Evolutionary conservation across 2,113 vertebrate genomes (phyloP).

Genomic region (Nycticorax nycticorax): DNA sequence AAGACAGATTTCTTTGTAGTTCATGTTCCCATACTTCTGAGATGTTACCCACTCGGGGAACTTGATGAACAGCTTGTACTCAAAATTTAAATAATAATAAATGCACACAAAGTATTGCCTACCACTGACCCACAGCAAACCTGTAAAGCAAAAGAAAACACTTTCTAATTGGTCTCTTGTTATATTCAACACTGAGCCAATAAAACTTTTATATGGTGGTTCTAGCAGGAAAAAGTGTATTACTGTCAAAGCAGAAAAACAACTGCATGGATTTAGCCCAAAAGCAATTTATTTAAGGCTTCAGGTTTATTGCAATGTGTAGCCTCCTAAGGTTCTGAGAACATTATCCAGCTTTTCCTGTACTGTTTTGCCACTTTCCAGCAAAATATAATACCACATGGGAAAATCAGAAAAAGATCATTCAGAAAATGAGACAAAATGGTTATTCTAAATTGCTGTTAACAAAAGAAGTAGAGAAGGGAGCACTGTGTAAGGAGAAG

Average conservation of each 20-base stretch:
- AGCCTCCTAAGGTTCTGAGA: background rate
- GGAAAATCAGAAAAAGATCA: background rate
- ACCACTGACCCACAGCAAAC: background rate
- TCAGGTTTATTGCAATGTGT: background rate
- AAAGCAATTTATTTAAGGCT: background rate
- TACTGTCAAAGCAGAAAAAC: background rate
- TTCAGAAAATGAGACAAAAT: background rate
- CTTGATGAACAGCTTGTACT: background rate
- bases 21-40: background rate
- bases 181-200: background rate
- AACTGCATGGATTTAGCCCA: background rate
- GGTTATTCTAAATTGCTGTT: background rate
- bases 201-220: background rate
- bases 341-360: background rate
- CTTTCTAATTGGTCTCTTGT: background rate
- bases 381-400: background rate
- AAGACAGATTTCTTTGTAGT: background rate
- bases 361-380: background rate
- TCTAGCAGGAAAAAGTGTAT: background rate
- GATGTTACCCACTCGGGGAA: background rate
- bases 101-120: background rate
- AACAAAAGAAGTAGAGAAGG: background rate
- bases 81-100: background rate
- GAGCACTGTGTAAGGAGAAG: background rate
- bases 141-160: background rate